phyloP scores from a whole-genome alignment of 2,888 invertebrate species.

The Pyrrhosoma nymphula region DNA sequence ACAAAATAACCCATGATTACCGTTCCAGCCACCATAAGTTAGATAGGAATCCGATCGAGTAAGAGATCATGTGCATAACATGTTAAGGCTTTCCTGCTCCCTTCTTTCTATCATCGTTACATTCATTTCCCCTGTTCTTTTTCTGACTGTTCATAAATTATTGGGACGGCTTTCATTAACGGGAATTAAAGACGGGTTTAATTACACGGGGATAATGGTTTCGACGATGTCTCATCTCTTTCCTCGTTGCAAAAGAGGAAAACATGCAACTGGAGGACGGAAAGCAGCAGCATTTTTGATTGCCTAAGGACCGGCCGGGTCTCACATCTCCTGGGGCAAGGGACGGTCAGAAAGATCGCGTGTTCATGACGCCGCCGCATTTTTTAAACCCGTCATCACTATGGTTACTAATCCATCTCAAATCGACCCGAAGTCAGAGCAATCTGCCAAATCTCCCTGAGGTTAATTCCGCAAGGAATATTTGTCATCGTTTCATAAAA shows the following conservation, averaged over 20 bases:
- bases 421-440: too few species aligned
- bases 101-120: neutral
- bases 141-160: neutral
- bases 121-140: neutral
- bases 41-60: neutral
- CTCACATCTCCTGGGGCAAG: too few species aligned
- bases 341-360: neutral
- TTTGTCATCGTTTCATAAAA: too few species aligned
- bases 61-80: neutral
- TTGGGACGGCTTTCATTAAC: slow-evolving; percentile 18
- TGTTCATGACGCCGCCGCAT: neutral
- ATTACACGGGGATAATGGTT: neutral
- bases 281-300: neutral
- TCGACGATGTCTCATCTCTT: neutral
- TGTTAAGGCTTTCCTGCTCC: neutral
- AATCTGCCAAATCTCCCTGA: too few species aligned
- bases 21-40: neutral
- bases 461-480: too few species aligned
- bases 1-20: too few species aligned
- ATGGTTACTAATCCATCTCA: too few species aligned
- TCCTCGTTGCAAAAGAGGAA: neutral
- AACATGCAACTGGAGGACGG: neutral
- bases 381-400: neutral
- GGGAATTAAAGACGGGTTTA: neutral
- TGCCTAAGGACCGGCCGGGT: neutral